Conservation (phyloP, 2,113 vertebrate genomes). For the Ochotona curzoniae region DNA sequence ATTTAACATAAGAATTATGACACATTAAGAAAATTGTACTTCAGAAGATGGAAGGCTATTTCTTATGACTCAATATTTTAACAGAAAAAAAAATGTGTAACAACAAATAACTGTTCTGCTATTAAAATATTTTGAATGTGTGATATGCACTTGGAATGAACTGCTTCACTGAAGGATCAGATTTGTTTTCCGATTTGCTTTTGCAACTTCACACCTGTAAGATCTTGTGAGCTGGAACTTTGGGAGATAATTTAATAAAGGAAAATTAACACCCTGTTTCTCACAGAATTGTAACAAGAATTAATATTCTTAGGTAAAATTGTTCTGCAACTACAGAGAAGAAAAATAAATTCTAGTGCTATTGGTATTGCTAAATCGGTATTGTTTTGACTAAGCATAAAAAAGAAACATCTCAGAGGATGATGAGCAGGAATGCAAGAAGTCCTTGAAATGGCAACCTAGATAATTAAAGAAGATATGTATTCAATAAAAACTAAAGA, state of each 20-base stretch:
- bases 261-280: constrained; percentile 45
- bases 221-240: constrained; percentile 38
- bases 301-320: constrained; percentile 47
- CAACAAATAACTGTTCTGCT: neutral
- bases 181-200: neutral
- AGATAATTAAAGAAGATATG: neutral
- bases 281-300: constrained; percentile 47
- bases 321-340: neutral
- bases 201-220: constrained; percentile 25
- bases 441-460: neutral
- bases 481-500: neutral
- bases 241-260: constrained; percentile 49
- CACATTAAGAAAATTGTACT: neutral
- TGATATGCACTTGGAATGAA: neutral
- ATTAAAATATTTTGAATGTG: neutral
- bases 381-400: neutral
- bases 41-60: neutral
- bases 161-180: neutral
- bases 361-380: neutral
- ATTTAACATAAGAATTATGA: neutral
- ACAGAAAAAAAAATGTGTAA: neutral
- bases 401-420: neutral
- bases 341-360: constrained; percentile 37
- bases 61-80: neutral
- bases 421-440: neutral